A percentile compares a stretch with the other conserved stretches of the same genome.
phyloP scores from a whole-genome alignment of 2,888 invertebrate genomes.

The Hirtodrosophila confusa region DNA sequence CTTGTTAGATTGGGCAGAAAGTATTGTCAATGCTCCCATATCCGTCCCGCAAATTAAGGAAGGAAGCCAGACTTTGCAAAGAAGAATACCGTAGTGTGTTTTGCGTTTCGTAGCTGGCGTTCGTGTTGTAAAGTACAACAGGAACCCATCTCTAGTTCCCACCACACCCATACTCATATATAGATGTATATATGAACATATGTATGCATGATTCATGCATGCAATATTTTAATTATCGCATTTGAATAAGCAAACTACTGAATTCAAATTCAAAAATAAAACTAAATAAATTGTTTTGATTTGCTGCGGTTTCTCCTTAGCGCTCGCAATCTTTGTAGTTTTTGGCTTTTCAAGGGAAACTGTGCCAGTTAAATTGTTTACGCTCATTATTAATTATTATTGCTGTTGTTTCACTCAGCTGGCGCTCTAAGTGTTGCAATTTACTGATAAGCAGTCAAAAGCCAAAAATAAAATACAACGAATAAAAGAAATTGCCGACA shows the following conservation, averaged over 20 bases:
- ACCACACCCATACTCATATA: not conserved
- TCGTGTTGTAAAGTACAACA: too few species aligned
- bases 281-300: constrained; percentile 50
- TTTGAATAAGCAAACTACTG: constrained; percentile 50
- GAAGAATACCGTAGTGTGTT: too few species aligned
- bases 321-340: constrained; percentile 28
- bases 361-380: constrained; percentile 47
- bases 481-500: constrained; percentile 21
- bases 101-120: too few species aligned
- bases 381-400: constrained; percentile 29
- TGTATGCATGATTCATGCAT: constrained; percentile 56
- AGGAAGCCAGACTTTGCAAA: too few species aligned
- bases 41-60: too few species aligned
- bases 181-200: not conserved
- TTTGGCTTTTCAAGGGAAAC: constrained; percentile 26
- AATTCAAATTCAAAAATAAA: constrained; percentile 17
- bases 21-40: too few species aligned
- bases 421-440: constrained; percentile 42
- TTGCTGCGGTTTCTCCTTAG: constrained; percentile 42
- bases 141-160: too few species aligned
- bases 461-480: constrained; percentile 12
- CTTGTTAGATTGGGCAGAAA: too few species aligned
- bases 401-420: constrained; percentile 22
- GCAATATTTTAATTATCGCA: constrained; percentile 70
- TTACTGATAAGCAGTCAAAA: constrained; percentile 59